Base-by-base conservation (phyloP, 1,140 invertebrate genomes). In the Ptiloglossa arizonensis region DNA sequence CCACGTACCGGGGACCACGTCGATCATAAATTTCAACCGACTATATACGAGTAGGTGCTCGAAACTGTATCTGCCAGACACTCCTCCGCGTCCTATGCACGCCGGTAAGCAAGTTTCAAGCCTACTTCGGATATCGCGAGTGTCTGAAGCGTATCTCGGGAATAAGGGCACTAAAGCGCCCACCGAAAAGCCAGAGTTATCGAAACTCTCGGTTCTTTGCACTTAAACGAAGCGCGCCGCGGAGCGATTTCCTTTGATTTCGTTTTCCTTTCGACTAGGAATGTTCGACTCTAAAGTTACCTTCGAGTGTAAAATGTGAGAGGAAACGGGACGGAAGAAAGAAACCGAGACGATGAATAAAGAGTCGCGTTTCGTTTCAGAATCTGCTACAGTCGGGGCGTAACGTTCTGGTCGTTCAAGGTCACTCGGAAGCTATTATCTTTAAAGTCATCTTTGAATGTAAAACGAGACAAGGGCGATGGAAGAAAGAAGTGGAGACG, bases 1-100 rank as follows among this genome's bases (percentile, higher is more conserved):
- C 59, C 56, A 29, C 46, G 41, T 11, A 11, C 41, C 29, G 27
- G 48, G 19, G 19, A 15, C n/a, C 29, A n/a, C 41, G 46, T 77
- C 80, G 81, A 83, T 83, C 81, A 79, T 82, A 83, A 82, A 83
- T 83, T 83, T 73, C 74, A 52, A 67, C 59, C 38, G 70, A 79
- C 63, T 71, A 70, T 60, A 44, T 52, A 57, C 38, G 17, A 82
- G 66, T 69, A 29, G 66, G 52, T 82, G 52, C 75, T 83, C 67
- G 17, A 75, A 66, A 82, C 70, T 62, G 69, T 63, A 70, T 64
- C 52, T 56, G 56, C 13, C 50, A 69, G 70, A 74, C 57, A 70
- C 59, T 80, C 24, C 59, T 80, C 24, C 5, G 17, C 24, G 27
- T 56, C 44, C 80, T 50, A 32, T 68, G 69, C 68, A 57, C 56